Evolutionary conservation across 2,113 vertebrate species (phyloP), one percentile per base, ranked within the genome.

Genomic region (Picathartes gymnocephalus): DNA sequence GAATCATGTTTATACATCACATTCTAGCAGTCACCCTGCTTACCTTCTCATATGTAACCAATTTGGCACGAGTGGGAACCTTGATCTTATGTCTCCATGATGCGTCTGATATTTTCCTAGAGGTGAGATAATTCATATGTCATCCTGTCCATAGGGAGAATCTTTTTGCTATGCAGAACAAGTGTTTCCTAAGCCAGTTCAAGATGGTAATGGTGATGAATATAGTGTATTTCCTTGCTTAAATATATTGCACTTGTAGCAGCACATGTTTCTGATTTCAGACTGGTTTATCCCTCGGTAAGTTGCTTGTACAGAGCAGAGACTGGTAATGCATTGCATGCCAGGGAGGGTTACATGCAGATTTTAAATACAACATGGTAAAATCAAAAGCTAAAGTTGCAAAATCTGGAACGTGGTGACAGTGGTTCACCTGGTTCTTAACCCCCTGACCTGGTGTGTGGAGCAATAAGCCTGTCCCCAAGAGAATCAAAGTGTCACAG

Each of bases 1-100:
- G 98, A 87, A 96, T 99, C 95, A 99, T 99, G 99, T 99, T 99
- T 97, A 97, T 99, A 94, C 99, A 99, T 97, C 99, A 99, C 40
- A 88, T 99, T 96, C 91, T 98, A 92, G 58, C 98, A 69, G 97
- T 99, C 97, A 98, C 96, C 69, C 98, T 99, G 97, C 98, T 99
- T 96, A 97, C 97, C 78, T 98, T 99, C 97, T 99, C 99, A 48
- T 99, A 99, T 20, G 98, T 99, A 93, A 99, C 99, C 97, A 99
- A 99, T 97, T 98, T 99, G 99, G 98, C 98, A 69, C 98, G 99
- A 90, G 98, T 99, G 81, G 99, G 99, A 92, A 98, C 98, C 57
- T 97, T 99, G 96, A 98, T 98, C 94, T 97, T 99, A 81, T 99
- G 99, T 96, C 98, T 99, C 93, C 99, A 99, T 9, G 99, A 99